A percentile compares a stretch with the other conserved stretches of the same genome.
These are phyloP conservation scores for Oreochromis niloticus DNA, from an alignment of 2,113 vertebrate species.

Conservation along the genomic window DNA sequence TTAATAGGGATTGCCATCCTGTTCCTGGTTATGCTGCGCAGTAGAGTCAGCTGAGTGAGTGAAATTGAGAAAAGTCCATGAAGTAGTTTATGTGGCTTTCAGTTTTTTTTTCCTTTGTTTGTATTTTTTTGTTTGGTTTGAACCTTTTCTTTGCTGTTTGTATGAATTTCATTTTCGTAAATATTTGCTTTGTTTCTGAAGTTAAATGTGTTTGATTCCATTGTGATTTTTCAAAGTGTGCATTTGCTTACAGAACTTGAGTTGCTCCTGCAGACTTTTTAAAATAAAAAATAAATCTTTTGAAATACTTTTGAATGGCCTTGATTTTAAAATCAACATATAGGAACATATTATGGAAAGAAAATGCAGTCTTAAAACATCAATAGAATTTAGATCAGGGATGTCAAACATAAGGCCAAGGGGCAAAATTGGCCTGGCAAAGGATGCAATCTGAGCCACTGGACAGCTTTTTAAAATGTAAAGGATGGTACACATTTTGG, in stretches of 20 bases:
- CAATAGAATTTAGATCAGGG: neutral
- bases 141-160: conserved; percentile 28
- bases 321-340: neutral
- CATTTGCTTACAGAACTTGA: conserved; percentile 18
- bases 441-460: neutral
- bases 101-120: neutral
- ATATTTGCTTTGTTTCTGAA: conserved; percentile 6
- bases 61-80: neutral
- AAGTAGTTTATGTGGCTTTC: neutral
- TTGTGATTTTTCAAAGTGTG: conserved; percentile 37
- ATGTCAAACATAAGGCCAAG: neutral
- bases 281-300: neutral
- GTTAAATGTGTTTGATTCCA: conserved; percentile 30
- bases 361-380: neutral
- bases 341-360: neutral
- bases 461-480: neutral
- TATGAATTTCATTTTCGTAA: neutral
- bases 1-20: neutral
- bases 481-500: neutral
- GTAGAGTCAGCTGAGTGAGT: neutral
- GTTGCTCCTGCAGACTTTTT: conserved; percentile 25
- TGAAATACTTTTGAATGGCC: neutral
- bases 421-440: neutral
- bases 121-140: conserved; percentile 18
- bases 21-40: neutral